These are phyloP conservation scores for Vulpes ferrilata DNA, from an alignment of 2,113 vertebrate genomes.

Conservation along the genomic window DNA sequence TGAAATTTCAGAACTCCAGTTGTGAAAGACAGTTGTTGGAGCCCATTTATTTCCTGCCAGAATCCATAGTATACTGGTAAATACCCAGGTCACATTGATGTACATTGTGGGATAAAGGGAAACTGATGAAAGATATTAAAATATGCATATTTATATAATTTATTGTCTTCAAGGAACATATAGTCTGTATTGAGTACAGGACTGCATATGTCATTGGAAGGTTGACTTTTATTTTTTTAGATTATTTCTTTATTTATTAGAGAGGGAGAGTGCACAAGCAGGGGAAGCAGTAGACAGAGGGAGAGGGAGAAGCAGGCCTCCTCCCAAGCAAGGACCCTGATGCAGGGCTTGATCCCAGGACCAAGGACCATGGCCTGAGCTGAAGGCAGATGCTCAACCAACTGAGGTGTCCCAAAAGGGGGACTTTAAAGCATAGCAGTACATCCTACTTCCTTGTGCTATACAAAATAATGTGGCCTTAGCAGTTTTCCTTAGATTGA, in stretches of 20 bases:
- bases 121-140: neutral
- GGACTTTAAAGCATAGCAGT: neutral
- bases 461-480: neutral
- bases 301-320: no score
- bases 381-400: no score
- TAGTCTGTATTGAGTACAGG: neutral
- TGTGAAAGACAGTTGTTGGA: neutral
- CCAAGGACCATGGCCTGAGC: no score
- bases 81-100: neutral
- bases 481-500: constrained; percentile 6
- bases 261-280: no score
- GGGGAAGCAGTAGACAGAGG: no score
- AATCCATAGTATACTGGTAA: neutral
- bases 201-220: neutral
- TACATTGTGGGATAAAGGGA: neutral
- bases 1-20: neutral
- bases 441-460: neutral
- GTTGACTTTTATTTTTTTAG: neutral
- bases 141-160: neutral
- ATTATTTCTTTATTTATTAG: no score
- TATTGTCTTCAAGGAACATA: neutral
- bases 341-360: no score
- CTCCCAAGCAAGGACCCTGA: no score
- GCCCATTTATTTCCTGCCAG: neutral
- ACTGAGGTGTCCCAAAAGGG: neutral